Evolutionary conservation across 2,888 invertebrate species (phyloP), one percentile per base, ranked within the genome.

Genomic region (Diarsia brunnea): DNA sequence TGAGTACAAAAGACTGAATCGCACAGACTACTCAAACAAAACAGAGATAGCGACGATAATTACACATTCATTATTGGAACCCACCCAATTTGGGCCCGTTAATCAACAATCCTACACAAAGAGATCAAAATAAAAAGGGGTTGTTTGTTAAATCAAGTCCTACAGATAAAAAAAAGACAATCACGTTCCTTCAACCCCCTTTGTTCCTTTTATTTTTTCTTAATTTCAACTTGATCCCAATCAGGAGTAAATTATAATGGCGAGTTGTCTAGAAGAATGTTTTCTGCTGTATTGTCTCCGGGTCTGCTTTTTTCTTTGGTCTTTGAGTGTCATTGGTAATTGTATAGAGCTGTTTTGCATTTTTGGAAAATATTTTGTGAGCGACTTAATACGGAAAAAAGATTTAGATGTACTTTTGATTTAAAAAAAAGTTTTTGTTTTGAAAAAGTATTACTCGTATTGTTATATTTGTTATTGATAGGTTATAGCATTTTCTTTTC

Each of bases 181-280:
- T 94, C 94, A 91, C 88, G 76, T 78, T 86, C 87, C 86, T 87
- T 79, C 87, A 74, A 84, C 80, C 88, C 90, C 91, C 91, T 94
- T 95, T 95, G 94, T 94, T 90, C 92, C 73, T 91, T 95, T 95
- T 96, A 95, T 95, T 96, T 96, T 96, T 96, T 96, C 95, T 96
- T 96, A 96, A 96, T 96, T 96, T 95, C 94, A 91, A 94, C 91
- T 95, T 95, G 96, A 96, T 96, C 95, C 92, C 95, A 96, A 96
- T 96, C 96, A 95, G 93, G 92, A 94, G 95, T 95, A 96, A 96
- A 96, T 96, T 96, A 95, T 96, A 96, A 96, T 95, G 95, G 95
- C 91, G 93, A 95, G 94, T 95, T 95, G 95, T 94, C 95, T 95
- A 94, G 93, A 93, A 93, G 95, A 95, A 95, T 95, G 95, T 92